Base-by-base conservation (phyloP, 2,113 vertebrate genomes). In the Phasianus colchicus region DNA sequence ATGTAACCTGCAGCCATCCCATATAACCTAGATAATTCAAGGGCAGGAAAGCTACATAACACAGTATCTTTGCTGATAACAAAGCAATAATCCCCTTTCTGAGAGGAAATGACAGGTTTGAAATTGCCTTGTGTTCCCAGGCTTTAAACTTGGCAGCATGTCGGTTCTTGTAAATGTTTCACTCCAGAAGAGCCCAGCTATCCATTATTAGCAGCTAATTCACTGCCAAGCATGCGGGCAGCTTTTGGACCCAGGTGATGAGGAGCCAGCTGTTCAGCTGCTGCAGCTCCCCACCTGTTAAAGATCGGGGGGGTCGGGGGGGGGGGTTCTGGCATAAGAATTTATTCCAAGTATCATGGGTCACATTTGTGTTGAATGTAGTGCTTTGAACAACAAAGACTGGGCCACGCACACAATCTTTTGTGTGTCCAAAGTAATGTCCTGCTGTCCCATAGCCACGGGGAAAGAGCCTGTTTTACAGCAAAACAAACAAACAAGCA, bases 81-180 rank as follows among this genome's bases (percentile, higher is more conserved):
- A 89, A 88, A 90, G 55, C 80, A 96, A 96, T 89, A 96, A 96
- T 96, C 94, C 87, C 85, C 73, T 78, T 91, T 96, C 94, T 70
- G 70, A 32, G 90, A 92, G 89, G 61, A 97, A 96, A 98, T 96
- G 97, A 95, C 96, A 97, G 92, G 76, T 96, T 97, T 93, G 89
- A 97, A 98, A 98, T 97, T 96, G 95, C 89, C 88, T 95, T 95
- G 84, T 96, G 83, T 82, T 95, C 83, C 63, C 55, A 94, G 94
- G 67, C 66, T 88, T 93, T 96, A 92, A 90, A 97, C 90, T 89
- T 96, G 96, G 96, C 92, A 96, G 89, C 78, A 40, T 17, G 69
- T 96, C 67, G 16, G 87, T 91, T 95, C 96, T 92, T 93, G 72
- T 95, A 85, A 95, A 73, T 74, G 92, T 85, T 88, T 92, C 88